Evolutionary conservation across 2,888 invertebrate species (phyloP).

Genomic region (Pseudococcus viburni): DNA sequence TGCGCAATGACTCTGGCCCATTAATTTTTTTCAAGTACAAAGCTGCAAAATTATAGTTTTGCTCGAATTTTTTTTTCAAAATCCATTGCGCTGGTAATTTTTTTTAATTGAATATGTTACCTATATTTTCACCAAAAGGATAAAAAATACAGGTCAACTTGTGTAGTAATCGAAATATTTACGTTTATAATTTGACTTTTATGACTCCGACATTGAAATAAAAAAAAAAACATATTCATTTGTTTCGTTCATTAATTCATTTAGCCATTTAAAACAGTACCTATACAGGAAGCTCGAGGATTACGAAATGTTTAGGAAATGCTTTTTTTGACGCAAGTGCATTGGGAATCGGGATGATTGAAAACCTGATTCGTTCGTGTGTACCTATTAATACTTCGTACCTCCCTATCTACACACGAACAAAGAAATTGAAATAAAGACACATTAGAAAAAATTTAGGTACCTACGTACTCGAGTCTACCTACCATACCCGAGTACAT

Average conservation of each 20-base stretch:
- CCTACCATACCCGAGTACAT: background rate
- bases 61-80: background rate
- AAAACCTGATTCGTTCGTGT: background rate
- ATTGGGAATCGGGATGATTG: background rate
- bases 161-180: background rate
- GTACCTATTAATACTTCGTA: too few relatives aligned
- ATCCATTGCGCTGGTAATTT: too few relatives aligned
- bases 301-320: slow-evolving; percentile 43
- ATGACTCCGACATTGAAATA: slow-evolving; percentile 16
- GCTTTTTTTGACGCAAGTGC: slow-evolving; percentile 20
- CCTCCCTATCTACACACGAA: too few relatives aligned
- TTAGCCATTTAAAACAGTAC: slow-evolving; percentile 26
- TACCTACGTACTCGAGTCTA: background rate
- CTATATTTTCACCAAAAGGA: background rate
- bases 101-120: background rate
- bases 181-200: background rate
- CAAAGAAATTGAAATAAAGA: too few relatives aligned
- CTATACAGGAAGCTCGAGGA: slow-evolving; percentile 12
- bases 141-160: background rate
- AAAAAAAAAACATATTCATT: background rate
- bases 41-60: background rate
- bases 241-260: slow-evolving; percentile 7
- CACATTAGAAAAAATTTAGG: background rate
- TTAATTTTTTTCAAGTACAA: background rate
- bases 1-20: background rate